These are phyloP conservation scores for Rhineura floridana DNA, from an alignment of 2,113 vertebrate species.

Conservation along the genomic window DNA sequence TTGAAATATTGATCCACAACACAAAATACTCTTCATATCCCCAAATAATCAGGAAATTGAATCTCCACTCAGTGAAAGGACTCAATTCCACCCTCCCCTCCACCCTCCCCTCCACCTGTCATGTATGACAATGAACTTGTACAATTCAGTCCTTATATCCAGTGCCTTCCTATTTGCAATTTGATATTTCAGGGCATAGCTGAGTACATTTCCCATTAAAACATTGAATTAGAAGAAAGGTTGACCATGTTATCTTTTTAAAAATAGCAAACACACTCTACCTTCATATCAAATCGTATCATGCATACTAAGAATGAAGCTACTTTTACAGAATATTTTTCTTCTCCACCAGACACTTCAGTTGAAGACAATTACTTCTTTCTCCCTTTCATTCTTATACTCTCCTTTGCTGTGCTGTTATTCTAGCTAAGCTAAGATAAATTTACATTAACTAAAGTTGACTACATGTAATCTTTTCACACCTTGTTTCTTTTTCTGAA, in stretches of 20 bases:
- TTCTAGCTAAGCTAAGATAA: too few relatives aligned
- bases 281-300: not conserved
- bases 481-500: too few relatives aligned
- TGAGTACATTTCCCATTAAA: not conserved
- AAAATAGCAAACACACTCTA: not conserved
- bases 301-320: not conserved
- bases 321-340: not conserved
- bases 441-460: too few relatives aligned
- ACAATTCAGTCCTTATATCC: not conserved
- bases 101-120: not conserved
- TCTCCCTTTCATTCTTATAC: not conserved
- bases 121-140: not conserved
- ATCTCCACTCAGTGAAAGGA: not conserved
- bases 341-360: not conserved
- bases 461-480: too few relatives aligned
- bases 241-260: not conserved
- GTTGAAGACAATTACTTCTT: not conserved
- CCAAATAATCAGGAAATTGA: not conserved
- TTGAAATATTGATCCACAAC: not conserved
- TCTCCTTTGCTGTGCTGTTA: not conserved
- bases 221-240: not conserved
- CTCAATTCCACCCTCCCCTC: not conserved
- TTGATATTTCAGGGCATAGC: not conserved
- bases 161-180: not conserved
- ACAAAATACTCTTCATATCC: not conserved